Evolutionary conservation across 2,797 vertebrate species (phyloP).

Genomic region (Dipus sagitta): DNA sequence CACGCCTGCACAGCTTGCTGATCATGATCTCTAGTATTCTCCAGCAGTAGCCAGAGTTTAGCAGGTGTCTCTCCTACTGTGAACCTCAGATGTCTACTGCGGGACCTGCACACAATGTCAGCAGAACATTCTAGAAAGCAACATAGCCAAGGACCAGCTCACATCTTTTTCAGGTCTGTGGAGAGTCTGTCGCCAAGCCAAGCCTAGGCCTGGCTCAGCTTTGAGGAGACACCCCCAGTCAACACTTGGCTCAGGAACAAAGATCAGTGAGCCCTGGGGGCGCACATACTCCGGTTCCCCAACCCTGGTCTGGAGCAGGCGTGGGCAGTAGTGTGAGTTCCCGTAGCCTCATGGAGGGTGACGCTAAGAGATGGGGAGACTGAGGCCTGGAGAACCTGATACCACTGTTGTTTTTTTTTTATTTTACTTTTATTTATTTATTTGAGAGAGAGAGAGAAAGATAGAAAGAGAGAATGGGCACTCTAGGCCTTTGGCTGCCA

Average conservation of each 20-base stretch:
- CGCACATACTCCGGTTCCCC: background rate
- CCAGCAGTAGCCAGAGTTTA: background rate
- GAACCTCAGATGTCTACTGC: background rate
- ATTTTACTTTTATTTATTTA: too few species aligned
- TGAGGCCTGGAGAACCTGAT: background rate
- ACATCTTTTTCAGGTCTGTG: background rate
- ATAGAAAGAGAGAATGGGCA: too few species aligned
- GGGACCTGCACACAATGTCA: background rate
- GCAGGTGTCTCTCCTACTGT: background rate
- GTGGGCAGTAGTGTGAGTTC: accelerated
- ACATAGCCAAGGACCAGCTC: background rate
- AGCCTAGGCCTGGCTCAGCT: background rate
- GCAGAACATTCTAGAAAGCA: too few species aligned
- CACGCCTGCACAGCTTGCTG: accelerated
- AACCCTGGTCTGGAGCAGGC: background rate
- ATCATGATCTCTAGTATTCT: background rate
- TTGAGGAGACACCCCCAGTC: background rate
- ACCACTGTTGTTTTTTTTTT: background rate
- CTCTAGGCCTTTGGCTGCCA: too few species aligned
- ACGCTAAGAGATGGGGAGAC: background rate
- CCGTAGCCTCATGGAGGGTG: background rate
- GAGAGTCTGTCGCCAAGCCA: accelerated
- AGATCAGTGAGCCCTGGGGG: background rate
- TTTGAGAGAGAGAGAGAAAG: too few species aligned
- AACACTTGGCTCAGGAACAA: background rate